A percentile compares a stretch with the other conserved stretches of the same genome.
These are phyloP conservation scores for Nibea albiflora DNA, from an alignment of 2,113 vertebrate genomes.

Conservation along the genomic window DNA sequence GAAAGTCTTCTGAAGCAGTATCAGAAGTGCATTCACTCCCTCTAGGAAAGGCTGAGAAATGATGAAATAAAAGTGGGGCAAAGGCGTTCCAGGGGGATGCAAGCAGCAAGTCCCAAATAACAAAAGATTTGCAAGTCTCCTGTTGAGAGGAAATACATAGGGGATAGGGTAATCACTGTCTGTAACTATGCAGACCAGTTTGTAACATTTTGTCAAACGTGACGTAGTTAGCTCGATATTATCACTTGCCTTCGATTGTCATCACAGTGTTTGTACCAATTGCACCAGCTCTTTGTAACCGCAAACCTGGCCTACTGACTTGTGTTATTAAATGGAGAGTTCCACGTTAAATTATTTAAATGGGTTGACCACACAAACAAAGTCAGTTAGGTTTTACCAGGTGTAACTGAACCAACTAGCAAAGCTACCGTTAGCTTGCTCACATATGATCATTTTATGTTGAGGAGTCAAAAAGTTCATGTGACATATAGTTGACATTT, in stretches of 20 bases:
- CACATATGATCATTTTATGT: not conserved
- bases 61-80: constrained; percentile 56
- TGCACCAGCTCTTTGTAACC: not conserved
- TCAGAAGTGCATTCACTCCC: constrained; percentile 15
- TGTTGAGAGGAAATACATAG: constrained; percentile 13
- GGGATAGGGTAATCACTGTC: not conserved
- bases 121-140: constrained; percentile 19
- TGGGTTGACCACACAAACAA: not conserved
- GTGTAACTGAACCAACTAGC: not conserved
- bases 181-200: not conserved
- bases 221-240: not conserved
- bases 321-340: not conserved
- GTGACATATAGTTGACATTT: not conserved
- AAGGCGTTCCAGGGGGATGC: constrained; percentile 38
- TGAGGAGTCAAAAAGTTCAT: not conserved
- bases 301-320: not conserved
- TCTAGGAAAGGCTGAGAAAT: constrained; percentile 32
- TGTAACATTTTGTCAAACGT: constrained; percentile 7
- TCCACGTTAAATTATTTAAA: not conserved
- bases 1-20: constrained; percentile 32
- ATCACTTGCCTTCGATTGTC: constrained; percentile 17
- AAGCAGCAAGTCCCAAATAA: constrained; percentile 34
- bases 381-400: not conserved
- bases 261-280: constrained; percentile 14
- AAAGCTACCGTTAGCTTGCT: not conserved